Evolutionary conservation across 2,888 invertebrate species (phyloP).

Genomic region (Acronicta aceris): DNA sequence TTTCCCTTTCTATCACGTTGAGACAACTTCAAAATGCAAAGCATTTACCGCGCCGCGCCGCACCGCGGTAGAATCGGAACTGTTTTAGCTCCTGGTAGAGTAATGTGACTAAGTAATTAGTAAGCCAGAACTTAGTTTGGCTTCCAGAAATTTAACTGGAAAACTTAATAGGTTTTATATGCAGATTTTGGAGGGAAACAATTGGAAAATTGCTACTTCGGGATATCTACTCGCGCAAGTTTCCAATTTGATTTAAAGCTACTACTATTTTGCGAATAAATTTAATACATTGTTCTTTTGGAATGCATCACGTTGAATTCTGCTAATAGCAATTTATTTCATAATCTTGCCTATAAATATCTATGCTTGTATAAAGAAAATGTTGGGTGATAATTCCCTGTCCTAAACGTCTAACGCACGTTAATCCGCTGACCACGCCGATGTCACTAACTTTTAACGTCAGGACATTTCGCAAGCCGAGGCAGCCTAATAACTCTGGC

Average conservation of each 20-base stretch:
- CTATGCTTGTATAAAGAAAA: slow-evolving; percentile 3
- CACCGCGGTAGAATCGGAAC: slow-evolving; percentile 34
- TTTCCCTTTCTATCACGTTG: slow-evolving; percentile 54
- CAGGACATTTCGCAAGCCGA: slow-evolving; percentile 51
- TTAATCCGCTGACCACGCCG: slow-evolving; percentile 48
- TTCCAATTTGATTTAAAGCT: slow-evolving; percentile 1
- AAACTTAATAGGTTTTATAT: slow-evolving; percentile 38
- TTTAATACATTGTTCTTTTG: too few species aligned
- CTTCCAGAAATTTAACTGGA: slow-evolving; percentile 35
- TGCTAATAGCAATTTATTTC: too few species aligned
- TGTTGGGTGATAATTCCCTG: slow-evolving; percentile 25
- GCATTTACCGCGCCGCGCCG: slow-evolving; percentile 33
- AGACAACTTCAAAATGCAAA: slow-evolving; percentile 57
- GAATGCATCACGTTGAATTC: too few species aligned
- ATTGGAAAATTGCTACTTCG: slow-evolving; percentile 7
- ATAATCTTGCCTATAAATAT: too few species aligned
- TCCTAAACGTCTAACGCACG: slow-evolving; percentile 16
- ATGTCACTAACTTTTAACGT: slow-evolving; percentile 53
- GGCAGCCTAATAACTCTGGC: slow-evolving; percentile 53
- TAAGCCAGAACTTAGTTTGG: slow-evolving; percentile 38
- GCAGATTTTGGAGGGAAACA: slow-evolving; percentile 19
- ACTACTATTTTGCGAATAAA: neutral
- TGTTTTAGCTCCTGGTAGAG: slow-evolving; percentile 41
- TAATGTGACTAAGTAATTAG: slow-evolving; percentile 57
- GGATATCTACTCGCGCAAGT: slow-evolving; percentile 4